Conservation (phyloP, 2,797 vertebrate species). For the Danio tinwini region DNA sequence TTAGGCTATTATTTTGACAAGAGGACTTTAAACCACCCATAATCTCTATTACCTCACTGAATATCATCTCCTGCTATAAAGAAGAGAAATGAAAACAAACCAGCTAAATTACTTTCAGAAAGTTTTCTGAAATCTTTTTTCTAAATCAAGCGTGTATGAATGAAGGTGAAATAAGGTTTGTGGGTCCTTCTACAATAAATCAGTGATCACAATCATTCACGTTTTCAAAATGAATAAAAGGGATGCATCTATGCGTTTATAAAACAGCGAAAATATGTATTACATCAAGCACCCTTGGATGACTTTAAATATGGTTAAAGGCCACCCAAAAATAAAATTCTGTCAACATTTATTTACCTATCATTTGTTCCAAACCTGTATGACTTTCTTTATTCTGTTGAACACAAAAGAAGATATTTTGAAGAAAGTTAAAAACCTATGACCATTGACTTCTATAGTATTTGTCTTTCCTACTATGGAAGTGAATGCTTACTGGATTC, state of each 20-base stretch:
- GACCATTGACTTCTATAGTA: too few species aligned
- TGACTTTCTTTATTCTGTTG: too few species aligned
- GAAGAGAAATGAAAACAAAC: neutral
- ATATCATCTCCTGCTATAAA: neutral
- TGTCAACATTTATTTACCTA: too few species aligned
- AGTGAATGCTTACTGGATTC: too few species aligned
- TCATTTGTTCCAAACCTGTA: too few species aligned
- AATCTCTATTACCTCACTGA: neutral
- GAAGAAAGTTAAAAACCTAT: too few species aligned
- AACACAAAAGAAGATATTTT: too few species aligned
- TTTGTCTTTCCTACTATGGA: too few species aligned
- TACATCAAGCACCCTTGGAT: neutral
- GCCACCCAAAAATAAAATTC: neutral
- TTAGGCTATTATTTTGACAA: constrained; percentile 15
- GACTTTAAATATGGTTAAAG: neutral
- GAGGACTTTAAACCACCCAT: neutral
- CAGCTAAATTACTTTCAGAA: neutral
- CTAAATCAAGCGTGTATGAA: neutral
- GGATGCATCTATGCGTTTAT: neutral
- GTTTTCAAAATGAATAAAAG: neutral
- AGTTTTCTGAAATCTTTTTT: neutral
- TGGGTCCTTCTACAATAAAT: neutral
- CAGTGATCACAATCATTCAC: neutral
- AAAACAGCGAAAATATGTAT: neutral
- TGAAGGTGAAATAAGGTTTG: neutral